Evolutionary conservation across 1,140 invertebrate genomes (phyloP).

Genomic region (Lordiphosa stackelbergi): DNA sequence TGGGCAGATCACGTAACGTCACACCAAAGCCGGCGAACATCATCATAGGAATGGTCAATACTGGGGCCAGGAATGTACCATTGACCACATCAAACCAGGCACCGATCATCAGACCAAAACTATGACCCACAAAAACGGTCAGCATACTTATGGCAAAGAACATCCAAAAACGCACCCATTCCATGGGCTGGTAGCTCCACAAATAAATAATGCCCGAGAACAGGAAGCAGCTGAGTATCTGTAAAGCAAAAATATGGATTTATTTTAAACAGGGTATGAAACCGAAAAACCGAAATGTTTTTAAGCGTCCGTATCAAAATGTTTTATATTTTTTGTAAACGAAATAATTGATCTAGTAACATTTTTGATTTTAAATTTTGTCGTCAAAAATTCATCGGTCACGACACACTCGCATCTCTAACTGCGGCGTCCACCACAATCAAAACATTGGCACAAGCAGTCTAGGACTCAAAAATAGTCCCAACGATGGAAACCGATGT

Average conservation of each 20-base stretch:
- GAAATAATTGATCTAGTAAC: no score
- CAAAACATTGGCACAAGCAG: no score
- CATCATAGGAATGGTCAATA: constrained; percentile 89
- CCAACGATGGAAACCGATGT: no score
- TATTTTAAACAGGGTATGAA: no score
- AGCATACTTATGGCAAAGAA: constrained; percentile 89
- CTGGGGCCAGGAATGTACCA: constrained; percentile 89
- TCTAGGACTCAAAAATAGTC: no score
- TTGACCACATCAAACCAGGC: constrained; percentile 90
- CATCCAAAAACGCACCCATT: constrained; percentile 86
- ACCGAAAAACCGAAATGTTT: no score
- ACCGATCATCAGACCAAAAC: constrained; percentile 91
- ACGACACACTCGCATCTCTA: no score
- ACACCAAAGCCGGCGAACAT: constrained; percentile 92
- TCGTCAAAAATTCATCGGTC: no score
- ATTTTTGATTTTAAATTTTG: no score
- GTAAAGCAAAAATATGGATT: constrained; percentile 43
- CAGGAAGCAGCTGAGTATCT: constrained; percentile 85
- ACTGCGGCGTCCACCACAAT: no score
- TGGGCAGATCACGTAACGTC: constrained; percentile 85
- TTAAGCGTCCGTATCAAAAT: no score
- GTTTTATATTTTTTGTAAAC: no score
- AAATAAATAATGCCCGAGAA: constrained; percentile 91
- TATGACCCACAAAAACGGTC: constrained; percentile 92
- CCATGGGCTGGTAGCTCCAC: constrained; percentile 91